phyloP scores from a whole-genome alignment of 2,113 vertebrate genomes.

The Catharus bicknelli region DNA sequence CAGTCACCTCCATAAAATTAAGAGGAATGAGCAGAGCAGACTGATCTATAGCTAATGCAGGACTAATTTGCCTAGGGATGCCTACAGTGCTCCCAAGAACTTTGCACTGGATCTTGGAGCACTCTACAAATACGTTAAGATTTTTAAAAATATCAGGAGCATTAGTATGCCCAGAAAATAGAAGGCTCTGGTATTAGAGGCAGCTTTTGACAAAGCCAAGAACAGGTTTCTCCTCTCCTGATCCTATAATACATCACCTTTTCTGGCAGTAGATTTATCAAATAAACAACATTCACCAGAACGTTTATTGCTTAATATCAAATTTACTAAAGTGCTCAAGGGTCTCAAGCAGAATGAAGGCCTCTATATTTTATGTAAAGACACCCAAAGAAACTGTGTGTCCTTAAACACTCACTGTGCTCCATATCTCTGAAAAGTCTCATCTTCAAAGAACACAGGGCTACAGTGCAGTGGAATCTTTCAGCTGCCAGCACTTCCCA shows the following conservation, averaged over 20 bases:
- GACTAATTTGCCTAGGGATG: not conserved
- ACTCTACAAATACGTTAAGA: not conserved
- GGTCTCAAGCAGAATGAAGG: not conserved
- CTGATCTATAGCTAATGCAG: not conserved
- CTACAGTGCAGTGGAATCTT: not conserved
- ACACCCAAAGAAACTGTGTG: not conserved
- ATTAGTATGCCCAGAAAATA: constrained; percentile 8
- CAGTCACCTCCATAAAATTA: not conserved
- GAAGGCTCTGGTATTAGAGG: not conserved
- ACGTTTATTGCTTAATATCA: constrained; percentile 21
- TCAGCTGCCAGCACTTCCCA: not conserved
- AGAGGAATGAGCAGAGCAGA: not conserved
- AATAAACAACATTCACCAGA: constrained; percentile 5
- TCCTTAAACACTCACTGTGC: constrained; percentile 2
- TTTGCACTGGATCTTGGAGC: not conserved
- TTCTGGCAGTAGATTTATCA: constrained; percentile 1
- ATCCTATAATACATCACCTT: not conserved
- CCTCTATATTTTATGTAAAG: not conserved
- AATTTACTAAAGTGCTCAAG: constrained; percentile 26
- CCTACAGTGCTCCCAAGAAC: not conserved
- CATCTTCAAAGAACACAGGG: not conserved
- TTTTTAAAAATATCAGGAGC: not conserved
- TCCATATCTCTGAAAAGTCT: not conserved
- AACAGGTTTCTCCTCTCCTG: not conserved
- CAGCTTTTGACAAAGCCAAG: constrained; percentile 10